A percentile compares a stretch with the other conserved stretches of the same genome.
phyloP scores from a whole-genome alignment of 1,140 invertebrate genomes.

The Nautilus pompilius region DNA sequence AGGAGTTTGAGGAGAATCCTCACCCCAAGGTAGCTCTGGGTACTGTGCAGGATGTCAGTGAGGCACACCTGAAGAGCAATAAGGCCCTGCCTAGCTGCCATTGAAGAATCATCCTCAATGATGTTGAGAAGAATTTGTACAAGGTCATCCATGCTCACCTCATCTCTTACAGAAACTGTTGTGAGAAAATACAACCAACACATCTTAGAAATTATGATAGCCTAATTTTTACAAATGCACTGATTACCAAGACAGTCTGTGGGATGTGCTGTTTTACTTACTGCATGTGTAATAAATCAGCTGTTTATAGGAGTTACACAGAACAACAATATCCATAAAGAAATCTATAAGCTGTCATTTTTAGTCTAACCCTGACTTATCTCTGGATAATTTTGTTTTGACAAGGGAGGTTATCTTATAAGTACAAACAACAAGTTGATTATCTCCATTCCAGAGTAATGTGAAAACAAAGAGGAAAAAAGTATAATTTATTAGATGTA shows the following conservation, averaged over 20 bases:
- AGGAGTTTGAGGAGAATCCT: slow-evolving; percentile 66
- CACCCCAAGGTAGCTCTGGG: slow-evolving; percentile 47
- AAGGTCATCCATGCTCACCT: slow-evolving; percentile 23
- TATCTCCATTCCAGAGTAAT: too few species aligned
- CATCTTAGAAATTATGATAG: neutral
- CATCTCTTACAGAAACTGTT: neutral
- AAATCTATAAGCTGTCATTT: too few species aligned
- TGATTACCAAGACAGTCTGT: neutral
- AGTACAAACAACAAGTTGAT: too few species aligned
- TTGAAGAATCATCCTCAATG: slow-evolving; percentile 49
- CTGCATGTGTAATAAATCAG: too few species aligned
- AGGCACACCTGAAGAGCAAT: slow-evolving; percentile 59
- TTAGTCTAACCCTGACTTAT: too few species aligned
- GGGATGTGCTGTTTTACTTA: too few species aligned
- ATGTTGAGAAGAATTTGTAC: slow-evolving; percentile 43
- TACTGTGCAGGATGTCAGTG: slow-evolving; percentile 60
- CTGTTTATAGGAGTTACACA: too few species aligned
- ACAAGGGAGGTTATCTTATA: too few species aligned
- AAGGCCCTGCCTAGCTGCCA: slow-evolving; percentile 51
- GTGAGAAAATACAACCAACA: neutral
- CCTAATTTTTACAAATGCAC: neutral
- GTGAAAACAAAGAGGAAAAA: neutral
- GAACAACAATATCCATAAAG: too few species aligned
- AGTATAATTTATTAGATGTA: neutral
- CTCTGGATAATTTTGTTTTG: too few species aligned